Evolutionary conservation across 2,888 invertebrate species (phyloP), one percentile per base, ranked within the genome.

Genomic region (Sussaba pulchella): DNA sequence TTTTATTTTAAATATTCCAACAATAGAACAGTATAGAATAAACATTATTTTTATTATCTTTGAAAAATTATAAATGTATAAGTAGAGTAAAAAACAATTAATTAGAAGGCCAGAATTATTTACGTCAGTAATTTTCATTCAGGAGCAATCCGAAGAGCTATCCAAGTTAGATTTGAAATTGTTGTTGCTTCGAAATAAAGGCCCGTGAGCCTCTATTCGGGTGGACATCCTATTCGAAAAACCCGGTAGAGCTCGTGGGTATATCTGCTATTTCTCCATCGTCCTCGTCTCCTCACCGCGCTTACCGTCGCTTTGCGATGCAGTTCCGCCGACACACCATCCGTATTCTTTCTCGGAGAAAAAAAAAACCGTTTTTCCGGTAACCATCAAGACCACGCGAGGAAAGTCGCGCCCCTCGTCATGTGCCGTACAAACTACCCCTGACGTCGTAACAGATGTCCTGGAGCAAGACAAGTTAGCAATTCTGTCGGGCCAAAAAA

Each of bases 361-460:
- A 80, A 75, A 80, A 71, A n/a, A n/a, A n/a, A n/a, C n/a, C n/a
- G n/a, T 75, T 80, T 66, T 75, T 80, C 79, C 66, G 71, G 71
- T 80, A 71, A 80, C 70, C 66, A 75, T 80, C 71, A 52, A 54
- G 71, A 75, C 41, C 79, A 80, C 79, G 79, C 79, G 79, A 80
- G 71, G 59, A 61, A 64, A 66, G 36, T 50, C n/a, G n/a, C 66
- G 36, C 66, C 66, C 52, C 45, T 80, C 79, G 70, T 71, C 59
- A 75, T 71, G 54, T 71, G 36, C 10, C 47, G 41, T 64, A 64
- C 52, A 54, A 21, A 54, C 66, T 9, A 39, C 1, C 47, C 21
- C 52, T 8, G 8, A 54, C 14, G 54, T 74, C 59, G 31, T 26
- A 80, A 57, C 67, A 63, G 52, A 67, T 63, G 66, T 71, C 66